A percentile compares a stretch with the other conserved stretches of the same genome.
phyloP scores from a whole-genome alignment of 1,140 invertebrate genomes.

The Vanessa atalanta region DNA sequence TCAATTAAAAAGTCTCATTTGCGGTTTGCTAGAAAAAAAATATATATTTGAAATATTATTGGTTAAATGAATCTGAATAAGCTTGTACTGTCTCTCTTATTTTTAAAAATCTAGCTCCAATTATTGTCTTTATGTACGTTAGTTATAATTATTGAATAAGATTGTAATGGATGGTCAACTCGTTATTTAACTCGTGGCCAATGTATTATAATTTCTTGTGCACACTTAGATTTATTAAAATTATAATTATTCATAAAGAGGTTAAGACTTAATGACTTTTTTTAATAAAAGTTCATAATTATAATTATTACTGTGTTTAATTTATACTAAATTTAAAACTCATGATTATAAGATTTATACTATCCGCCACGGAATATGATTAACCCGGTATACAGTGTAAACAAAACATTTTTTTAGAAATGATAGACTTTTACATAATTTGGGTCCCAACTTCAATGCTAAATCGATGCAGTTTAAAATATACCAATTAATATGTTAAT shows the following conservation, averaged over 20 bases:
- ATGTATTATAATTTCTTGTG: constrained; percentile 8
- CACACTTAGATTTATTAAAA: constrained; percentile 7
- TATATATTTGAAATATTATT: not conserved
- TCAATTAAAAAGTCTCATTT: not conserved
- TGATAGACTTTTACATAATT: too few relatives aligned
- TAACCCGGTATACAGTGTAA: too few relatives aligned
- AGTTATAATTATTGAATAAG: not conserved
- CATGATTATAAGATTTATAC: not conserved
- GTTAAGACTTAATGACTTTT: constrained; percentile 48
- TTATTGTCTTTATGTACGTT: constrained; percentile 1
- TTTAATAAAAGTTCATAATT: constrained; percentile 43
- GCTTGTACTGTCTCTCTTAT: not conserved
- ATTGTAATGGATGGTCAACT: not conserved
- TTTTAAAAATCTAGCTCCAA: not conserved
- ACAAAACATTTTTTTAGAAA: too few relatives aligned
- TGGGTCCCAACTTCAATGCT: too few relatives aligned
- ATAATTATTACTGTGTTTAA: constrained; percentile 22
- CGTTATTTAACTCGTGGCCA: not conserved
- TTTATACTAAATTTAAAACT: constrained; percentile 10
- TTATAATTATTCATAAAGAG: constrained; percentile 41
- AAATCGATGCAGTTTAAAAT: too few relatives aligned
- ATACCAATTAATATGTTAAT: too few relatives aligned
- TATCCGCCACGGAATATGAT: too few relatives aligned
- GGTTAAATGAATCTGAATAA: not conserved
- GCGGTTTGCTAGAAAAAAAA: not conserved